Evolutionary conservation across 1,140 invertebrate species (phyloP), one percentile per base, ranked within the genome.

Genomic region (Chionoecetes opilio): DNA sequence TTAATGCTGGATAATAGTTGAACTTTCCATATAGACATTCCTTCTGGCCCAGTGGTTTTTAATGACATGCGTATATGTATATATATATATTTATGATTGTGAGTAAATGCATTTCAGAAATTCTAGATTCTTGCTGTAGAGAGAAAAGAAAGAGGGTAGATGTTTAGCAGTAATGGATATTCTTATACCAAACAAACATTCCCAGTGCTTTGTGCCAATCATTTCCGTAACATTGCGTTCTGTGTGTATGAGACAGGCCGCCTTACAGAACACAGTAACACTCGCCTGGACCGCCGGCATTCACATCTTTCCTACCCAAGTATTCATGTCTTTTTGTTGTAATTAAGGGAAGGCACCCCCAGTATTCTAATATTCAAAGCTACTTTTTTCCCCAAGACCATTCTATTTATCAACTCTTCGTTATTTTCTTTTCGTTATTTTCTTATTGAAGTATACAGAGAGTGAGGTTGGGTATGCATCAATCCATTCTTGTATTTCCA

Each of bases 351-450:
- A 94, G 93, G 93, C 75, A 94, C 88, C 93, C 34, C 87, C 75
- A n/a, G 38, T 35, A 90, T 84, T 75, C 63, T 89, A 82, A 94
- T 94, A 94, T 91, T 88, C 31, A 75, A 91, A 38, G 53, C 75
- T 94, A 38, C 31, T 94, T 90, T 63, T 37, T 94, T 86, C 84
- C 26, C n/a, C 26, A 90, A 82, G 93, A 91, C 63, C 87, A 94
- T 88, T 37, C 87, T 41, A 37, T 88, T 94, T 90, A 63, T 88
- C n/a, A 89, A 35, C 82, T 90, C 46, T 94, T 94, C 37, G n/a
- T n/a, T n/a, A n/a, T n/a, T n/a, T n/a, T n/a, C n/a, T n/a, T n/a
- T n/a, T n/a, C n/a, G n/a, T n/a, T n/a, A n/a, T n/a, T n/a, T n/a
- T n/a, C n/a, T n/a, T 82, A 17, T 82, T 34, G 46, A 21, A 35